Evolutionary conservation across 2,888 invertebrate species (phyloP), one percentile per base, ranked within the genome.

Genomic region (Sabatieria punctata): DNA sequence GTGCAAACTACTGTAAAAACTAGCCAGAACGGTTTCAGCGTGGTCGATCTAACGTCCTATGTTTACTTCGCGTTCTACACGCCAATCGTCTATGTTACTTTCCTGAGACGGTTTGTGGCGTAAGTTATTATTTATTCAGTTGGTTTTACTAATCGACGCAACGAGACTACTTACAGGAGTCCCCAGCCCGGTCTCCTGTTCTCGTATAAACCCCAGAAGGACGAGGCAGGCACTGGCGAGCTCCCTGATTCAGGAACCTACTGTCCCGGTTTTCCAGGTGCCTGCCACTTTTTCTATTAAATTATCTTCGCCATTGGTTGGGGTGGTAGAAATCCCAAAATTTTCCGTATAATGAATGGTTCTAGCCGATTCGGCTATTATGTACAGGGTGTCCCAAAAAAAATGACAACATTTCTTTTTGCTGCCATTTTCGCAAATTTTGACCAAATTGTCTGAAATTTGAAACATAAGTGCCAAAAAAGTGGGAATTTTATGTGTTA

Each of bases 51-150:
- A 39, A 82, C 82, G 25, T 77, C 81, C 2, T 80, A 77, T 68
- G 66, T 81, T 2, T 83, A 83, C 66, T 78, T 82, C 67, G 79
- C 81, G 0, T 66, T 80, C 6, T 81, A 80, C 65, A 79, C 81
- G 30, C 82, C 82, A 25, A 72, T 83, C 24, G 81, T 83, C 38
- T 83, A 82, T 61, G 75, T 77, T 57, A 80, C 81, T 38, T 83
- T 83, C 68, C 72, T 83, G 49, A 77, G 80, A 59, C 78, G 80
- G 65, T 80, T 81, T 64, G 79, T 82, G 65, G 78, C 78, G 82
- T 81, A 68, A 69, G 69, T 63, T 78, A 78, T 23, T 70, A 6
- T 41, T 24, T 24, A 18, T 4, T 19, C 11, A 43, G 6, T 11
- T 46, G 13, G 8, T 19, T 26, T 40, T 38, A 21, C 21, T 26